Evolutionary conservation across 1,140 invertebrate genomes (phyloP), one percentile per base, ranked within the genome.

Genomic region (Drosophila erecta): DNA sequence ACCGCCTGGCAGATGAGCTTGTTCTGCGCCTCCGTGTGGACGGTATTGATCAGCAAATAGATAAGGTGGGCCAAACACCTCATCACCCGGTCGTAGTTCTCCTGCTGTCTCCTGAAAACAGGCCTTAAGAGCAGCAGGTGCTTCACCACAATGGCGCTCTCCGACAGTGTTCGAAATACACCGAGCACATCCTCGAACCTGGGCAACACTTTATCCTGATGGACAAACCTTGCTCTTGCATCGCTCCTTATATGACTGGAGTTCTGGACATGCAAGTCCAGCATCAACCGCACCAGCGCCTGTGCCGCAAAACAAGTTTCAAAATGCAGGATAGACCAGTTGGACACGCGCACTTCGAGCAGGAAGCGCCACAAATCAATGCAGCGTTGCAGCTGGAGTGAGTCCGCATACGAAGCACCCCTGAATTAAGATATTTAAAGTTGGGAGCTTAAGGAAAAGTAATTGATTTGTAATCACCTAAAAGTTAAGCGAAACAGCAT

Each of bases 351-450:
- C 54, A 97, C 94, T 91, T 97, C 94, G 15, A 98, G 93, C 30
- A 96, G 95, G 92, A 96, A 95, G 62, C 94, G 93, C 97, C 97
- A 98, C 15, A 98, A 93, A 92, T 97, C 96, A 62, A 98, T 96
- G 91, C 97, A 98, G 54, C 95, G 93, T 86, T 97, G 96, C 92
- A 97, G 96, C 67, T 96, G 95, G 64, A 97, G 93, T 17, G 96
- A 95, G 92, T 98, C 97, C 1, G 96, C 97, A 93, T 97, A 98
- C 0, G 96, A 95, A 4, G 97, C 97, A 40, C 97, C 97, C 60
- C 97, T 89, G 76, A 92, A 66, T 15, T 7, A 17, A 44, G 17
- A 44, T 17, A 44, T 11, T 30, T 30, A 3, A 30, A 3, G 30
- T 30, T 30, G 8, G 7, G 30, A 10, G 30, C 3, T 8, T 2